Conservation (phyloP, 2,113 vertebrate species). For the Prunella fulvescens region DNA sequence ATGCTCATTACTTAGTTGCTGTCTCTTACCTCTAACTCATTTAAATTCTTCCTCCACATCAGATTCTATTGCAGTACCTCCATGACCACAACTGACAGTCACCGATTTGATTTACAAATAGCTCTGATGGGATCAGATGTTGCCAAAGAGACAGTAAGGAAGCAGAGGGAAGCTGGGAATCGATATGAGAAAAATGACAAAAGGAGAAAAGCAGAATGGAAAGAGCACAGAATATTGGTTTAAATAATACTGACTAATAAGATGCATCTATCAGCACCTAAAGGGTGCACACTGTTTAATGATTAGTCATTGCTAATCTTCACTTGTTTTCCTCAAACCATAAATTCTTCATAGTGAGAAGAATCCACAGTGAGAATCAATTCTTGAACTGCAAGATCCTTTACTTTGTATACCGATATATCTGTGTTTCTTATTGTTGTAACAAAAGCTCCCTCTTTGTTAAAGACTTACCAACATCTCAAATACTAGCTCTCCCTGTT, state of each 20-base stretch:
- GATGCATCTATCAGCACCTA: neutral
- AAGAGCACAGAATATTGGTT: neutral
- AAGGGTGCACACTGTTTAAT: neutral
- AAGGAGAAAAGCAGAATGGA: neutral
- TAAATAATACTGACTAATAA: neutral
- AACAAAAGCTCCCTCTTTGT: neutral
- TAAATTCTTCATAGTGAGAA: neutral
- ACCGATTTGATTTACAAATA: slow-evolving; percentile 44
- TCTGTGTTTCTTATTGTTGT: neutral
- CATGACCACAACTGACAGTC: neutral
- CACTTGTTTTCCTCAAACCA: neutral
- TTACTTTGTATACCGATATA: neutral
- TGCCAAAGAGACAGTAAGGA: neutral
- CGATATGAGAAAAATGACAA: neutral
- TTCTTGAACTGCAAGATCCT: neutral
- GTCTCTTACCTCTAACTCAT: neutral
- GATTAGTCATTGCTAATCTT: neutral
- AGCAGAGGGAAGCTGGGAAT: neutral
- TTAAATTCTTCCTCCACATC: slow-evolving; percentile 26
- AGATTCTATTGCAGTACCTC: slow-evolving; percentile 37
- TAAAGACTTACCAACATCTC: neutral
- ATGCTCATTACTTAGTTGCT: neutral
- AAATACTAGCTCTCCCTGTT: neutral
- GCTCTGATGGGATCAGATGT: slow-evolving; percentile 7
- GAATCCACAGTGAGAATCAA: neutral